Conservation (phyloP, 2,888 invertebrate species). For the Busseola fusca region DNA sequence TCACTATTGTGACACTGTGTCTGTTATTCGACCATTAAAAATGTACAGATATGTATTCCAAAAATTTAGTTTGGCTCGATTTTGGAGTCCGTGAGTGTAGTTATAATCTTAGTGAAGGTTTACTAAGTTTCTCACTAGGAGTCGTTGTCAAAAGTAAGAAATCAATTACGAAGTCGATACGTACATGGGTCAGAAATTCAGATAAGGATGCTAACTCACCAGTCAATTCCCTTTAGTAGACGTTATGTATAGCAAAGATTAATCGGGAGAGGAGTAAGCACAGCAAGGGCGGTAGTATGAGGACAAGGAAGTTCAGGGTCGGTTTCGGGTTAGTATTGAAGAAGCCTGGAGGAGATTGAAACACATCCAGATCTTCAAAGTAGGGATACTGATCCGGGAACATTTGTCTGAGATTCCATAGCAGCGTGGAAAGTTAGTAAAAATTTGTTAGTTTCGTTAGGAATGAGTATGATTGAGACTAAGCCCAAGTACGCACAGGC, state of each 20-base stretch:
- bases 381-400: constrained; percentile 80
- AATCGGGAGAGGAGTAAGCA: constrained; percentile 27
- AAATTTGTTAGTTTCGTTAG: constrained; percentile 18
- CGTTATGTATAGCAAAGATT: constrained; percentile 25
- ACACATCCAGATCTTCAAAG: constrained; percentile 80
- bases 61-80: too few relatives aligned
- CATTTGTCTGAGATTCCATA: constrained; percentile 71
- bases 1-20: too few relatives aligned
- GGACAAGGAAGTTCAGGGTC: constrained; percentile 13
- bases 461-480: neutral
- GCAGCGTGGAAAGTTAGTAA: constrained; percentile 77
- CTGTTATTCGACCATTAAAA: too few relatives aligned
- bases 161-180: neutral
- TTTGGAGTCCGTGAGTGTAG: too few relatives aligned
- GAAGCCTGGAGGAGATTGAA: constrained; percentile 77
- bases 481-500: neutral
- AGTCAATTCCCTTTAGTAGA: constrained; percentile 35
- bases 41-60: too few relatives aligned
- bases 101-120: neutral
- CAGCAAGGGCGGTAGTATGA: constrained; percentile 41
- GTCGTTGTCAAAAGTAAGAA: neutral
- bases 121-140: neutral
- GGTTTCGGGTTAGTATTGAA: constrained; percentile 66
- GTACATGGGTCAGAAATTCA: neutral
- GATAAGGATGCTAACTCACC: constrained; percentile 48